Base-by-base conservation (phyloP, 2,113 vertebrate species). In the Plecturocebus donacophilus region DNA sequence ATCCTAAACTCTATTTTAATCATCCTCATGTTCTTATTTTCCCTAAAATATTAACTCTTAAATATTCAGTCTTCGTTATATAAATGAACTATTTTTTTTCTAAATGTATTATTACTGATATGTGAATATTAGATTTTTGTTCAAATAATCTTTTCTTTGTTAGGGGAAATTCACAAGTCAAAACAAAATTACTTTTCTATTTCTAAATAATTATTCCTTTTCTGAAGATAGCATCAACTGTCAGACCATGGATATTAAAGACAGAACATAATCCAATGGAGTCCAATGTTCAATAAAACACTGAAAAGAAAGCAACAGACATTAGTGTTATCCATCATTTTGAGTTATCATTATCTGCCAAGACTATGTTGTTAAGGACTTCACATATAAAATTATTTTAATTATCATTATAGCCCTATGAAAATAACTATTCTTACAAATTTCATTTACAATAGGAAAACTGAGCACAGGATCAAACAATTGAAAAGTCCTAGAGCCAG, bases 1-100 rank as follows among this genome's bases (percentile, higher is more conserved):
- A 94, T 76, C 82, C n/a, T 86, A 91, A 86, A 58, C 11, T 76
- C 56, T 92, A 88, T 92, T 94, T 86, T 96, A 86, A 93, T 96
- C 21, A 90, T 81, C 5, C 5, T 86, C 25, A 27, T 66, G 17
- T 16, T 94, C n/a, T 68, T 94, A 25, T 64, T 85, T 93, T 54
- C 25, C 20, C 8, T 21, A 96, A 56, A 94, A 87, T 58, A 75
- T 79, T 23, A 71, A 42, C 13, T 82, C 23, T 87, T 84, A 93
- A 90, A 76, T 92, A 92, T 70, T 87, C 89, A 75, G 8, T 47
- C 20, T 71, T 52, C 61, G 13, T 2, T 32, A 91, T 84, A 54
- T 4, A 91, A 96, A 75, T 32, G 3, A 73, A 40, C 9, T 8
- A 6, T 7, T 12, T 23, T 23, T 87, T 49, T 82, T 14, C 27